These are phyloP conservation scores for Temnothorax longispinosus DNA, from an alignment of 1,140 invertebrate species.

Conservation along the genomic window DNA sequence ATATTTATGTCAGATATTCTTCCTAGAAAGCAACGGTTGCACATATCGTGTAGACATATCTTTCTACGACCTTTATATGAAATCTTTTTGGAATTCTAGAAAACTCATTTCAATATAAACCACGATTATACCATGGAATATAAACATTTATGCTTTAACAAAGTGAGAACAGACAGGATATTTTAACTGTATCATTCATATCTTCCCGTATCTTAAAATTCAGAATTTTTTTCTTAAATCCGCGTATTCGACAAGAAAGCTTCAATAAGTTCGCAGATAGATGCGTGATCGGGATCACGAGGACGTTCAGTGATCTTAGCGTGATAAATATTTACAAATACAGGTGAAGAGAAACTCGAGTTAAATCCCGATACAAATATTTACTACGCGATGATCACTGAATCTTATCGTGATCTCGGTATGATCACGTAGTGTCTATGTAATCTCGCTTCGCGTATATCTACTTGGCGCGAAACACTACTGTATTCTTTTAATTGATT, in stretches of 20 bases:
- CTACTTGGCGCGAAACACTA: too few species aligned
- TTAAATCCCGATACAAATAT: not conserved
- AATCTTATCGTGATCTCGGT: not conserved
- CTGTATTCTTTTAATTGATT: too few species aligned
- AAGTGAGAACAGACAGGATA: not conserved
- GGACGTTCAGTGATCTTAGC: not conserved
- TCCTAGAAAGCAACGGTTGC: not conserved
- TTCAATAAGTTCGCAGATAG: not conserved
- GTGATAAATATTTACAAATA: not conserved
- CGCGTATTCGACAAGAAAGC: not conserved
- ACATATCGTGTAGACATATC: not conserved
- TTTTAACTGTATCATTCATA: not conserved
- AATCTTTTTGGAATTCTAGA: not conserved
- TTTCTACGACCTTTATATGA: not conserved
- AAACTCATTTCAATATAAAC: not conserved
- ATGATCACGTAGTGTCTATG: not conserved
- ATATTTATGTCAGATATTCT: not conserved
- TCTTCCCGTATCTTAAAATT: not conserved
- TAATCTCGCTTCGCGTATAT: too few species aligned
- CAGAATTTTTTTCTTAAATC: not conserved
- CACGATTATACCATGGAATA: not conserved
- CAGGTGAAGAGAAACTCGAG: not conserved
- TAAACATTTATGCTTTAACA: not conserved
- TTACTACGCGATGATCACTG: not conserved
- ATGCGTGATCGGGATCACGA: not conserved